Evolutionary conservation across 2,888 invertebrate species (phyloP), one percentile per base, ranked within the genome.

Genomic region (Coleophora flavipennella): DNA sequence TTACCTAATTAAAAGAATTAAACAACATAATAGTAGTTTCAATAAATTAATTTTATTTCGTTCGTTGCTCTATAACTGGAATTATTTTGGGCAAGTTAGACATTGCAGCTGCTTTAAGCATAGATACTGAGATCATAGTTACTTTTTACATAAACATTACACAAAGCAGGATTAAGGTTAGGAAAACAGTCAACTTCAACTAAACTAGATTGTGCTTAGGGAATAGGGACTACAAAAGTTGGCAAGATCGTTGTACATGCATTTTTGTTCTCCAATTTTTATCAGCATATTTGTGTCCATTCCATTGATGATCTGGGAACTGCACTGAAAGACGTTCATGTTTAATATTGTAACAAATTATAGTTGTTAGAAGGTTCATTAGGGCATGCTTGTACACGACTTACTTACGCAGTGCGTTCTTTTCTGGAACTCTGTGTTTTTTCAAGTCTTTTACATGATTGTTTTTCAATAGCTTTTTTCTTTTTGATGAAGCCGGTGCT

Each of bases 51-150:
- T 46, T 51, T 46, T 42, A 45, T 42, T 48, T 42, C 38, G 34
- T 48, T 41, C 20, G 37, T 31, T 38, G 33, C 33, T 33, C 31
- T 35, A 39, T 44, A 41, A 44, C 40, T 40, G 44, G 43, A 40
- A 39, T 50, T 50, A 53, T 40, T 38, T 26, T 14, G 13, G 11
- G n/a, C 7, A 36, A 14, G 42, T 44, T 45, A 52, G 41, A 20
- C 3, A 6, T 4, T 20, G 6, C 20, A 20, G 20, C 20, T 3
- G 43, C 57, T 66, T n/a, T n/a, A n/a, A n/a, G n/a, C n/a, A n/a
- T n/a, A n/a, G n/a, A n/a, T n/a, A n/a, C 72, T 78, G 81, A 81
- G 81, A 81, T 81, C 80, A 80, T 69, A 69, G 61, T 73, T 72
- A 63, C 56, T 35, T 32, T 28, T 36, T 27, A 37, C n/a, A n/a